These are phyloP conservation scores for Lagorchestes hirsutus DNA, from an alignment of 2,797 vertebrate genomes.

Conservation along the genomic window DNA sequence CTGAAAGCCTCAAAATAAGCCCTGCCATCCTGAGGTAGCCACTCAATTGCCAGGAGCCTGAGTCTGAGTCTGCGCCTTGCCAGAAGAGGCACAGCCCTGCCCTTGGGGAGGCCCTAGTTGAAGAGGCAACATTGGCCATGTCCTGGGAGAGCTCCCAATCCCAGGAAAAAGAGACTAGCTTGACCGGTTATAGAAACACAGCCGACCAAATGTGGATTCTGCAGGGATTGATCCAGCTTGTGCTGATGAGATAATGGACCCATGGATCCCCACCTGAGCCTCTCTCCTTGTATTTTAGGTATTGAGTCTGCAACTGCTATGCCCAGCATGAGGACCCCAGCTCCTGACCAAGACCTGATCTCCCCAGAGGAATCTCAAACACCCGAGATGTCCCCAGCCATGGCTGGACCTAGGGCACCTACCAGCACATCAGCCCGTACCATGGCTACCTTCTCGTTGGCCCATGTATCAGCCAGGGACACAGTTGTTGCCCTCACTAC, in stretches of 20 bases:
- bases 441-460: neutral
- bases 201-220: neutral
- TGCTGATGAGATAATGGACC: neutral
- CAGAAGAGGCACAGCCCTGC: neutral
- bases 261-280: neutral
- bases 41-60: neutral
- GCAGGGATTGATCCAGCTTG: neutral
- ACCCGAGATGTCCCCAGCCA: neutral
- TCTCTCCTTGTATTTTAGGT: conserved; percentile 86
- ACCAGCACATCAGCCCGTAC: neutral
- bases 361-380: conserved; percentile 10
- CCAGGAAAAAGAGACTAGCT: neutral
- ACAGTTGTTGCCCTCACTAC: neutral
- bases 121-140: neutral
- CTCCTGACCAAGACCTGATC: conserved; percentile 29
- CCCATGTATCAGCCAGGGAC: conserved; percentile 3
- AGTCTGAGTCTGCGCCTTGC: too few species aligned
- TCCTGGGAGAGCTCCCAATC: neutral
- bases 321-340: conserved; percentile 59
- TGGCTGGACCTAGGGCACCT: neutral
- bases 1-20: neutral
- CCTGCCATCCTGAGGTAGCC: neutral
- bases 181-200: neutral
- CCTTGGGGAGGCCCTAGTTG: neutral
- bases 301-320: conserved; percentile 86